Evolutionary conservation across 2,113 vertebrate species (phyloP), one percentile per base, ranked within the genome.

Genomic region (Thymallus thymallus): DNA sequence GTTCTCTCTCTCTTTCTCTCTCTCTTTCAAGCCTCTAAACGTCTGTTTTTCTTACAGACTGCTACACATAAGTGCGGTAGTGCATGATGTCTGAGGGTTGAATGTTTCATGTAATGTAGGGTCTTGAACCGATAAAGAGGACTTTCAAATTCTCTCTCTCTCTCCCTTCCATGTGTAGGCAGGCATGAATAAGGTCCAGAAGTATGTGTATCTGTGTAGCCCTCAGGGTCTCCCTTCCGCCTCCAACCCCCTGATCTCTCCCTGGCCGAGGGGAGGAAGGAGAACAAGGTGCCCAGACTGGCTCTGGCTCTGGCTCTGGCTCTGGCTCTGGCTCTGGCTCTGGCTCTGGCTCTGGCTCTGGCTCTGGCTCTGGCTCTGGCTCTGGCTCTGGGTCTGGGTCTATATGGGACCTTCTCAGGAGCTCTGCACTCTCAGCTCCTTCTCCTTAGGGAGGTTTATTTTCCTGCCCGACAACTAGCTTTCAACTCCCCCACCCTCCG

Each of bases 181-280:
- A 79, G 66, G 68, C 55, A 79, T 61, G 76, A 71, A 76, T 80
- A 85, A 86, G 82, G 77, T 78, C 70, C 81, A 85, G 75, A 82
- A 76, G 82, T n/a, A 71, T 63, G 35, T 35, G 7, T 35, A 32
- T 81, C 81, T 85, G 61, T 79, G 69, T 58, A 68, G 66, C 63
- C 48, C 73, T 48, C 48, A 63, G 72, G 51, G 78, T 51, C 72
- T 32, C 35, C 26, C 67, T 45, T 71, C 74, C 68, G 66, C 74
- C 74, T 65, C 63, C 24, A n/a, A 23, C 58, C 26, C 63, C 29
- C 63, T 26, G 4, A 24, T 29, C 64, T 32, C 64, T 35, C 64
- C n/a, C 61, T 30, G 12, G 29, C 62, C 14, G 24, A 18, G 23
- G 66, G 32, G 45, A 75, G 74, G 48, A 79, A 76, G 41, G 30